Conservation (phyloP, 2,888 invertebrate genomes). For the Nymphalis polychloros region DNA sequence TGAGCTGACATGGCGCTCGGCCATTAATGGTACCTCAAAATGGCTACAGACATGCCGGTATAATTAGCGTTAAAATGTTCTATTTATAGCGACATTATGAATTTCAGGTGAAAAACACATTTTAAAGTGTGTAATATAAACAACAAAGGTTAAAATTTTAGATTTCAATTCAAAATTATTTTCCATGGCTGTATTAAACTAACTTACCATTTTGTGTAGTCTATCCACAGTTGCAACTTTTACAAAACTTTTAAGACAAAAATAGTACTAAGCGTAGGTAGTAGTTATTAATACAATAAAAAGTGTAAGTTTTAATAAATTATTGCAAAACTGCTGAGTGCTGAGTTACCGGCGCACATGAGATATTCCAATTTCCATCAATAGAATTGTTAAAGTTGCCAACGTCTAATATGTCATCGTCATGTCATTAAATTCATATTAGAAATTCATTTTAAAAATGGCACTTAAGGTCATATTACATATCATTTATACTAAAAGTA, state of each 20-base stretch:
- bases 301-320: not conserved
- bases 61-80: slow-evolving; percentile 25
- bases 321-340: slow-evolving; percentile 14
- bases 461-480: not conserved
- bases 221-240: slow-evolving; percentile 43
- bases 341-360: slow-evolving; percentile 8
- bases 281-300: not conserved
- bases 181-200: not conserved
- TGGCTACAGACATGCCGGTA: slow-evolving; percentile 71
- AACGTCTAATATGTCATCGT: not conserved
- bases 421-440: not conserved
- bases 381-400: slow-evolving; percentile 25
- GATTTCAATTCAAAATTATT: not conserved
- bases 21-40: slow-evolving; percentile 64
- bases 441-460: not conserved
- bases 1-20: slow-evolving; percentile 69
- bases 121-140: not conserved
- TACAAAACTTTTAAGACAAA: slow-evolving; percentile 11
- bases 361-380: slow-evolving; percentile 18
- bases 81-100: slow-evolving; percentile 5
- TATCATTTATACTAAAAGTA: too few relatives aligned
- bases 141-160: not conserved
- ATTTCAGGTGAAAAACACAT: not conserved
- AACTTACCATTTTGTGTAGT: slow-evolving; percentile 48
- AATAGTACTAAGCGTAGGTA: not conserved